Conservation (phyloP, 2,888 invertebrate genomes). For the Hypsopygia costalis region DNA sequence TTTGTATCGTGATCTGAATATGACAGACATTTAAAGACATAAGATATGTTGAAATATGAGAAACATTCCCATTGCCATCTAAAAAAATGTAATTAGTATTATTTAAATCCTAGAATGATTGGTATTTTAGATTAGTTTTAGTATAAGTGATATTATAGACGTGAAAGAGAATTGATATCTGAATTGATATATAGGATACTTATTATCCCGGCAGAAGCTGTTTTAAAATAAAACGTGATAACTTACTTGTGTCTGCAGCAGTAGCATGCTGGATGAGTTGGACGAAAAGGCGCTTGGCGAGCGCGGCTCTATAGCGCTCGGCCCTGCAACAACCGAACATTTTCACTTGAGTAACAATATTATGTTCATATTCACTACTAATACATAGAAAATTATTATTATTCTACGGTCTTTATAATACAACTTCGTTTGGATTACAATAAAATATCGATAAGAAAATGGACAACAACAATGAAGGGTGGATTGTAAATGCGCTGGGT, state of each 20-base stretch:
- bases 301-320: slow-evolving; percentile 79
- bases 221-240: slow-evolving; percentile 1
- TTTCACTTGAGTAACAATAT: slow-evolving; percentile 20
- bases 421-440: neutral
- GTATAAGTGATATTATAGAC: too few species aligned
- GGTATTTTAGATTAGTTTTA: too few species aligned
- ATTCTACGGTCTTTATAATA: neutral
- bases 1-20: too few species aligned
- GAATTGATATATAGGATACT: too few species aligned
- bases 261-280: slow-evolving; percentile 93
- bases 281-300: slow-evolving; percentile 79
- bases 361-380: neutral
- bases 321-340: slow-evolving; percentile 70
- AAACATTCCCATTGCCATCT: too few species aligned
- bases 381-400: neutral
- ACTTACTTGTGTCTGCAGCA: slow-evolving; percentile 94
- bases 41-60: too few species aligned
- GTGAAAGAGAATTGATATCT: too few species aligned
- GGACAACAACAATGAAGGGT: slow-evolving; percentile 34
- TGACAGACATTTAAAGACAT: too few species aligned
- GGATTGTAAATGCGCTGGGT: slow-evolving; percentile 47
- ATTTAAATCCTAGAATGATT: too few species aligned
- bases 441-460: slow-evolving; percentile 16
- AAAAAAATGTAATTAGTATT: too few species aligned
- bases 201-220: too few species aligned